phyloP scores from a whole-genome alignment of 35 echinoderm and acorn worm genomes.

The Apostichopus japonicus region DNA sequence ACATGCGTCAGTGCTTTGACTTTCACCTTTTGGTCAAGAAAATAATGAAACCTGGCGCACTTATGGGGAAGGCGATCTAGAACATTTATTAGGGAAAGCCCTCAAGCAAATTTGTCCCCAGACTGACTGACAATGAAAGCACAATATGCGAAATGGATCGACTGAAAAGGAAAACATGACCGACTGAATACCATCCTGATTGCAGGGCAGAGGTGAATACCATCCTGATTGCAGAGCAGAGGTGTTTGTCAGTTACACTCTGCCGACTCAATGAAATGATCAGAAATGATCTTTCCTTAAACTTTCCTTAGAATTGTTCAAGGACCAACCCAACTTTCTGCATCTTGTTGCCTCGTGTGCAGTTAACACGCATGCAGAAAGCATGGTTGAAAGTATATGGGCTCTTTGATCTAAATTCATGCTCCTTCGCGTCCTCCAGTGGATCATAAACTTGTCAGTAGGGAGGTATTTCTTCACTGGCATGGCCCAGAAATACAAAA shows the following conservation, averaged over 20 bases:
- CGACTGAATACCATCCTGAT: not conserved
- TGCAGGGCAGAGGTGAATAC: not conserved
- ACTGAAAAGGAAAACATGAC: too few relatives aligned
- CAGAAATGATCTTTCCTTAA: not conserved
- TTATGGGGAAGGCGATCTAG: not conserved
- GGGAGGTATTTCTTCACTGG: not conserved
- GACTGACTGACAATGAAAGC: not conserved
- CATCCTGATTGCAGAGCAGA: not conserved
- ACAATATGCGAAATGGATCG: not conserved
- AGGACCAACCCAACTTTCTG: not conserved
- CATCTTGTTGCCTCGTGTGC: not conserved
- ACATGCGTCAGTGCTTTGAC: not conserved
- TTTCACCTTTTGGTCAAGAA: not conserved
- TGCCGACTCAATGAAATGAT: not conserved
- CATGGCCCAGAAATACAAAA: not conserved
- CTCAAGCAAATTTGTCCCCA: not conserved
- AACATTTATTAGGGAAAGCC: not conserved
- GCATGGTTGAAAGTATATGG: not conserved
- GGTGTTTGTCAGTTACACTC: not conserved
- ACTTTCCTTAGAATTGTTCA: not conserved
- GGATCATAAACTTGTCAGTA: not conserved
- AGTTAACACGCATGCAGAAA: not conserved
- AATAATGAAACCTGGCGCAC: not conserved
- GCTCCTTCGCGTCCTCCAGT: not conserved
- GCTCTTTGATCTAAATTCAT: not conserved